A percentile compares a stretch with the other conserved stretches of the same genome.
Evolutionary conservation across 30 jellyfish, hydroid and myxozoan genomes (phyloP).

Genomic region (Turritopsis dohrnii): DNA sequence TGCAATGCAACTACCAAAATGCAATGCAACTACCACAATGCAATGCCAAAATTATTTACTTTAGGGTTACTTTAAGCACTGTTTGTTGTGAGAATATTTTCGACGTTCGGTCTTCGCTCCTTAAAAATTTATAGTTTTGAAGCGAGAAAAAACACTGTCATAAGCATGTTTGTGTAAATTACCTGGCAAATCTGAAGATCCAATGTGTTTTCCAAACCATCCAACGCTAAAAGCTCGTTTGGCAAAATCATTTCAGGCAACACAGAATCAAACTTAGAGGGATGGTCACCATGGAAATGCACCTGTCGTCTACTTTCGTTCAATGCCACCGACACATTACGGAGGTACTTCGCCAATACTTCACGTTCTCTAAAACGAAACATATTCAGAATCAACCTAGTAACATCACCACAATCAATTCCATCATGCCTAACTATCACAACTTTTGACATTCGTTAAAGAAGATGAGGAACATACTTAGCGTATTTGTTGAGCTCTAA

Average conservation of each 20-base stretch:
- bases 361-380: conserved; percentile 69
- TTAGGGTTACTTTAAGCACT: too few species aligned
- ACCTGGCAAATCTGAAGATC: conserved; percentile 66
- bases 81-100: too few species aligned
- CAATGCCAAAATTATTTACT: too few species aligned
- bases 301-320: conserved; percentile 60
- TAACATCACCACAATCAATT: too few species aligned
- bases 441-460: background rate
- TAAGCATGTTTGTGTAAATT: too few species aligned
- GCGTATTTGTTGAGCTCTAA: background rate
- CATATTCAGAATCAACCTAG: too few species aligned
- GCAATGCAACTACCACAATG: too few species aligned
- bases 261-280: conserved; percentile 45
- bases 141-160: background rate
- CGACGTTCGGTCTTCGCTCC: too few species aligned
- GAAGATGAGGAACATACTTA: background rate
- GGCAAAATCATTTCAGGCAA: conserved; percentile 61
- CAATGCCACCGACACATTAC: conserved; percentile 53
- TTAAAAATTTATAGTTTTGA: background rate
- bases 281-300: conserved; percentile 21
- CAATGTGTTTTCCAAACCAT: conserved; percentile 27
- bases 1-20: too few species aligned
- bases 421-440: too few species aligned
- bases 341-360: conserved; percentile 37
- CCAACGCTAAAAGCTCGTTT: conserved; percentile 51